Conservation (phyloP, 2,888 invertebrate genomes). For the Chironomus tentans region DNA sequence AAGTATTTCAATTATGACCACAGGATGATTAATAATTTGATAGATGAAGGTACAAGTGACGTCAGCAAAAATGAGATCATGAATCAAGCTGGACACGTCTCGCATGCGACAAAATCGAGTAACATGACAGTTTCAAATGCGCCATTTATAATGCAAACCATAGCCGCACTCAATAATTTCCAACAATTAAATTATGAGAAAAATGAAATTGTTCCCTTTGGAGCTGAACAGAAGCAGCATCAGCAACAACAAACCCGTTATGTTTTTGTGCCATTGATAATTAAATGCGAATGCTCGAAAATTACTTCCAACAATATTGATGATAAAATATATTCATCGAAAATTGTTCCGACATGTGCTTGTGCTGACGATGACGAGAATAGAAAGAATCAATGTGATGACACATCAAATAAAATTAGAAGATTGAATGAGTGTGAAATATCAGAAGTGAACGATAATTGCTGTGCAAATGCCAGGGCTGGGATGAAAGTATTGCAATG, state of each 20-base stretch:
- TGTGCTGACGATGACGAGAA: background rate
- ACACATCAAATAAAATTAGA: background rate
- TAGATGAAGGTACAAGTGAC: constrained; percentile 16
- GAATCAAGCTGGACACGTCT: background rate
- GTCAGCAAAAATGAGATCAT: background rate
- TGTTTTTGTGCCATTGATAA: too few relatives aligned
- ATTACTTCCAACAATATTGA: background rate
- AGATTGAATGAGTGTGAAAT: background rate
- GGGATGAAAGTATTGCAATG: background rate
- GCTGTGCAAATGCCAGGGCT: background rate
- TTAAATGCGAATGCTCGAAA: background rate
- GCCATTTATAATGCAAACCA: background rate
- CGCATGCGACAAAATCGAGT: background rate
- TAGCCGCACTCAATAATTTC: background rate
- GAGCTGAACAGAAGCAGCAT: too few relatives aligned
- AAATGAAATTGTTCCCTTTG: background rate
- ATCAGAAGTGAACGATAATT: background rate
- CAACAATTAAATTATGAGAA: constrained; percentile 14
- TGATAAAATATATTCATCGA: too few relatives aligned
- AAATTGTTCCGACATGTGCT: background rate
- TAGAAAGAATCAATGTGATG: background rate
- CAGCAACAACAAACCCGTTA: too few relatives aligned
- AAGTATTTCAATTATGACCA: background rate
- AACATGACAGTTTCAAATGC: background rate
- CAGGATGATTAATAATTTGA: constrained; percentile 5